Conservation (phyloP, 2,797 vertebrate genomes). For the Hippopotamyrus pictus region DNA sequence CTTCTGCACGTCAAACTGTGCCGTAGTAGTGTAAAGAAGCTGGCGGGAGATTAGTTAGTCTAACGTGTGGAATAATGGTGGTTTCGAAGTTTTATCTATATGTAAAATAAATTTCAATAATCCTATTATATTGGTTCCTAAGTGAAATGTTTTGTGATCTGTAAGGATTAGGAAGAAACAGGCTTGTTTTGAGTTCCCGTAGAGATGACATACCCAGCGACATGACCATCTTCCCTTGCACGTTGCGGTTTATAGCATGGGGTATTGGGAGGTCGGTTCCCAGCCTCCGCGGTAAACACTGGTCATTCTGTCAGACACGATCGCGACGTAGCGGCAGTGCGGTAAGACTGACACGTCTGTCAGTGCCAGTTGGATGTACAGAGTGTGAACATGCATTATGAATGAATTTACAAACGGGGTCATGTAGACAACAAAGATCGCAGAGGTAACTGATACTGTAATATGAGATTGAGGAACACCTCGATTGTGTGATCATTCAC, state of each 20-base stretch:
- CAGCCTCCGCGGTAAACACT: background rate
- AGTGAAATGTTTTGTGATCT: background rate
- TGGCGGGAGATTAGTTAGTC: background rate
- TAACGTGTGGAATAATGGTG: background rate
- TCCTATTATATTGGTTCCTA: background rate
- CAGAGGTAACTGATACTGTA: constrained; percentile 15
- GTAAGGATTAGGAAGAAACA: background rate
- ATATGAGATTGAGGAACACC: background rate
- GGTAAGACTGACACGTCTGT: constrained; percentile 12
- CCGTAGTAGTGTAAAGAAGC: background rate
- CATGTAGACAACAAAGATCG: constrained; percentile 27
- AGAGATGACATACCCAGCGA: background rate
- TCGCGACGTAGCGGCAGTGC: background rate
- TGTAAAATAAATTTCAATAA: background rate
- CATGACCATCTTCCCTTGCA: background rate
- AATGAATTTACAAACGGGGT: constrained; percentile 10
- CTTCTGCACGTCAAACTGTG: background rate
- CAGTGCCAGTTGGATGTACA: background rate
- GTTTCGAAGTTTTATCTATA: background rate
- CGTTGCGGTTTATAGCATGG: background rate
- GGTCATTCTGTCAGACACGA: background rate
- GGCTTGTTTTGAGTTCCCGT: background rate
- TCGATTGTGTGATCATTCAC: background rate
- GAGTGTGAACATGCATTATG: background rate
- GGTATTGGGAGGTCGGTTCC: background rate